Evolutionary conservation across 2,888 invertebrate species (phyloP), one percentile per base, ranked within the genome.

Genomic region (Metacarcinus magister): DNA sequence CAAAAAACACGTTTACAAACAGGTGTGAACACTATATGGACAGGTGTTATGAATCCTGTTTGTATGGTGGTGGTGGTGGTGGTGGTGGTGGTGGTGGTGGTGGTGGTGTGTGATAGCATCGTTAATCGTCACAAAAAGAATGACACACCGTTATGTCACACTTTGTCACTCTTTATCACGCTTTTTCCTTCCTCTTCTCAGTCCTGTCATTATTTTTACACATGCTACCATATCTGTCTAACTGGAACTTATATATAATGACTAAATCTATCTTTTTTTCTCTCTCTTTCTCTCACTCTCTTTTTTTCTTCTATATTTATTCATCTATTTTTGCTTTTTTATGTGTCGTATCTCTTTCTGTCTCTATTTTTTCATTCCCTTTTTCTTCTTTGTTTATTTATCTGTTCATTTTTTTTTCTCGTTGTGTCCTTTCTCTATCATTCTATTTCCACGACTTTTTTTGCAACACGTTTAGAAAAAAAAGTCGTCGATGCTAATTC

Each of bases 11-110:
- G 67, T 67, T 67, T 67, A 67, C 67, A 67, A 67, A 19, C 19
- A n/a, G 67, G n/a, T 67, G n/a, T 67, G 67, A 67, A 16, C n/a
- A 67, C 19, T 54, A 23, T 16, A 23, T 16, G 67, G 67, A 67
- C 82, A 82, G 10, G 82, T 82, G 10, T 82, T 32, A 4, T 82
- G 10, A 82, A 82, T 82, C 82, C 28, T 32, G 28, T 82, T 82
- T 32, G 28, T 8, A 32, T 82, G 82, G 13, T 82, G 82, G 28
- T 82, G 82, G 75, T 75, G 28, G 28, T 75, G 75, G 75, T 28
- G 28, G 75, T 75, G 75, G 32, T 82, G 82, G 82, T 32, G 82
- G 82, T 82, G 82, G 82, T 82, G 82, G 82, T 82, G 82, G 82
- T 32, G 67, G 67, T 67, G 67, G n/a, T 67, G n/a, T 1, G 23